Conservation (phyloP, 2,113 vertebrate genomes). For the Tyrannus savana region DNA sequence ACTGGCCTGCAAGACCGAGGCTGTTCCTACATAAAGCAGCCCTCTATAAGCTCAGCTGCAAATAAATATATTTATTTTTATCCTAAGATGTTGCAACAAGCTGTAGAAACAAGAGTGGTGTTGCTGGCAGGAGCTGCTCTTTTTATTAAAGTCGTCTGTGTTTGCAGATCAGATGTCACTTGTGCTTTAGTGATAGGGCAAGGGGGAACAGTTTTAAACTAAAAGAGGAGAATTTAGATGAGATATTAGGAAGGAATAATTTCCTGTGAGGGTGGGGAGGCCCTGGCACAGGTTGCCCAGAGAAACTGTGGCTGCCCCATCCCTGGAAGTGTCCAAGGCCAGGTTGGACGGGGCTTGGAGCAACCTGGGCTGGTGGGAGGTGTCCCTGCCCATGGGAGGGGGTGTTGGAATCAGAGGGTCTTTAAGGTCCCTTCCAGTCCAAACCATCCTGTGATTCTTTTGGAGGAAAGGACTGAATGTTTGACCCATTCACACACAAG, state of each 20-base stretch:
- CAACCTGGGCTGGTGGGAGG: background rate
- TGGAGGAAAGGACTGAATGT: background rate
- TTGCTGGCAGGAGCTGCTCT: background rate
- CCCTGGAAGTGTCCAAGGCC: background rate
- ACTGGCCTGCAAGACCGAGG: background rate
- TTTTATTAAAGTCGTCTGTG: background rate
- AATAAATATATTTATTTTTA: background rate
- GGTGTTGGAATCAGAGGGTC: background rate
- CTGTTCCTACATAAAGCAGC: slow-evolving; percentile 20
- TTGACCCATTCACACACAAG: background rate
- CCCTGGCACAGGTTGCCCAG: background rate
- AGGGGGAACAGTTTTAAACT: background rate
- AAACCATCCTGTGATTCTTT: background rate
- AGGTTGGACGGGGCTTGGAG: background rate
- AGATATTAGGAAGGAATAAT: background rate
- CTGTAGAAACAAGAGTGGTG: background rate
- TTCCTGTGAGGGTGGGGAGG: background rate
- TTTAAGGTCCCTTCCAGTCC: background rate
- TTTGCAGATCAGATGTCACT: background rate
- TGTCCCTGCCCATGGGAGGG: background rate
- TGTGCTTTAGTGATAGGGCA: background rate
- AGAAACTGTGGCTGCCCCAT: background rate
- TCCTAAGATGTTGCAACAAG: background rate
- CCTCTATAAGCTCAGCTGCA: slow-evolving; percentile 24
- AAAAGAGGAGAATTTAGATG: background rate